Percentiles rank a stretch among this genome's conserved stretches.
Evolutionary conservation across 2,113 vertebrate genomes (phyloP).

Genomic region (Mormoops blainvillei): DNA sequence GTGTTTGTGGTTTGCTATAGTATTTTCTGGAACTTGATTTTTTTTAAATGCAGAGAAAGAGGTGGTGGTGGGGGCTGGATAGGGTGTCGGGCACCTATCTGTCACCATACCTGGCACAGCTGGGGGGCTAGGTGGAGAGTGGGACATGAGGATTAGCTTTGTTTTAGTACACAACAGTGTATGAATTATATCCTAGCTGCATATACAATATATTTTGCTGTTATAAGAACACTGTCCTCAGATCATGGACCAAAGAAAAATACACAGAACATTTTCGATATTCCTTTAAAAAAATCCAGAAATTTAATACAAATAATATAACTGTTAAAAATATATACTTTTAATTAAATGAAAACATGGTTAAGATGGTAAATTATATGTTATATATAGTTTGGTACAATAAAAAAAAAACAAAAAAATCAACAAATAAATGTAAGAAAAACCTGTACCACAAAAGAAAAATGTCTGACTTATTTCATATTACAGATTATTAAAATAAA

Average conservation of each 20-base stretch:
- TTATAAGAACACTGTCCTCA: background rate
- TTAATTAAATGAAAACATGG: background rate
- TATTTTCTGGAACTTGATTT: background rate
- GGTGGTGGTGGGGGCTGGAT: too few relatives aligned
- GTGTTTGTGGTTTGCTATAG: background rate
- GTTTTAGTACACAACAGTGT: background rate
- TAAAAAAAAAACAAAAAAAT: background rate
- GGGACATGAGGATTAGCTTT: background rate
- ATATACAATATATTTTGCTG: background rate
- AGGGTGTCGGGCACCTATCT: background rate
- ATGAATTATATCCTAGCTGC: background rate
- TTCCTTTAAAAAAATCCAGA: background rate
- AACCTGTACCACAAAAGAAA: background rate
- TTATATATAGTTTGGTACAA: background rate
- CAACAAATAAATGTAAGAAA: background rate
- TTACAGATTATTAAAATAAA: constrained; percentile 17
- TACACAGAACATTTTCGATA: background rate
- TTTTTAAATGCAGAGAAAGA: background rate
- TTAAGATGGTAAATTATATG: background rate
- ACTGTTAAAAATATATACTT: background rate
- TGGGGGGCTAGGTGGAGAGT: fast-evolving
- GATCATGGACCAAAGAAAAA: background rate
- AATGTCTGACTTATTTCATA: background rate
- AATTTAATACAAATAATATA: background rate
- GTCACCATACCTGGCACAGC: too few relatives aligned